Base-by-base conservation (phyloP, 35 echinoderm and acorn worm species). In the Acanthaster planci region DNA sequence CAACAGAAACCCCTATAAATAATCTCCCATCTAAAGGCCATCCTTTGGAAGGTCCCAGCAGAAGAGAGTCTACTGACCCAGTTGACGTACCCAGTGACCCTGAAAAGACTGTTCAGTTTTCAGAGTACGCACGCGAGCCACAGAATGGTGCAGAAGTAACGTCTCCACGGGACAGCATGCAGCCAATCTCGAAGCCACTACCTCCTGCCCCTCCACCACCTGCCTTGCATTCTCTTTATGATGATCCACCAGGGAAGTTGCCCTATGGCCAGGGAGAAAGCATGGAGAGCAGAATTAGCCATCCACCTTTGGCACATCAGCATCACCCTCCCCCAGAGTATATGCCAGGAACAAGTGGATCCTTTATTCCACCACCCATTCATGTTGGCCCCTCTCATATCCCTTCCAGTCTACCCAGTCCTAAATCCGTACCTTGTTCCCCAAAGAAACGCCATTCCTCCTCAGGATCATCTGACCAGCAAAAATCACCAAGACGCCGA, bases 401-500 rank as follows among this genome's bases (percentile, higher is more conserved):
- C 7, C 30, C 64, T 72, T 26, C 64, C 7, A 72, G 30, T 26
- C 34, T 26, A 34, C 64, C 64, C 22, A 72, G 64, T 26, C 64
- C 64, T 12, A 35, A 34, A 72, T 72, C 64, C 4, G 64, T 35
- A 31, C 64, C 64, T 8, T 26, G 64, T 30, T 72, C 64, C 30
- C 64, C 64, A 21, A 72, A 72, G 23, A 21, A 29, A 72, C 64
- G 64, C 23, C 64, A 72, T 72, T 72, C 64, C 23, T 72, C 64
- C 14, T 72, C 29, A 2, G 64, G 64, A 34, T 84, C 80, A 18
- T 64, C 80, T 19, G 53, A 79, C 19, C 22, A 38, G 29, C 80
- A 80, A 32, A 81, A 78, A 52, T 89, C 87, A 47, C 54, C 42
- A 23, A 81, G 78, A 81, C 60, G 37, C 10, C 23, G 64, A 76